A percentile compares a stretch with the other conserved stretches of the same genome.
Evolutionary conservation across 2,888 invertebrate genomes (phyloP).

Genomic region (Myathropa florea): DNA sequence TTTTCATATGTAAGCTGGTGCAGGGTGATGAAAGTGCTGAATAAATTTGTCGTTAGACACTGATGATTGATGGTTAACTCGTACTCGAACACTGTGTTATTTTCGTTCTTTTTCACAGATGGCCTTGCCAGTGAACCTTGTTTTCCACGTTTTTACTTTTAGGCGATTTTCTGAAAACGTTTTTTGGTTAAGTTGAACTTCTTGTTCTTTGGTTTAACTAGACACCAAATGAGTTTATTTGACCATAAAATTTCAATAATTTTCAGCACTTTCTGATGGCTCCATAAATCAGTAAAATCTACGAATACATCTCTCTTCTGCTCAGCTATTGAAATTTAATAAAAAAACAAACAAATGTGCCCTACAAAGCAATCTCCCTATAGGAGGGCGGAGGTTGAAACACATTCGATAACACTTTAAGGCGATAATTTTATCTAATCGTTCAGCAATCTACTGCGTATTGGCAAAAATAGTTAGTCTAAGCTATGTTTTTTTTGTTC

Average conservation of each 20-base stretch:
- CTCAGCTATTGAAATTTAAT: neutral
- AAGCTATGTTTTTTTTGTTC: neutral
- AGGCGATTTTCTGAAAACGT: neutral
- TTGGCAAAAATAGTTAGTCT: neutral
- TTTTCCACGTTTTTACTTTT: too few relatives aligned
- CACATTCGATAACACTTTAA: neutral
- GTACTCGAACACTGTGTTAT: too few relatives aligned
- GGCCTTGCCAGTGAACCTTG: too few relatives aligned
- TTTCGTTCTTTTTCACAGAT: too few relatives aligned
- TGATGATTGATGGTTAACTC: too few relatives aligned
- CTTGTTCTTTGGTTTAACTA: too few relatives aligned
- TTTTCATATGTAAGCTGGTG: too few relatives aligned
- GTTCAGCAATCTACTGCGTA: slow-evolving; percentile 6
- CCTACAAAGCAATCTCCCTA: neutral
- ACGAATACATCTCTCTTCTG: too few relatives aligned
- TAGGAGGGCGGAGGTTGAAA: neutral
- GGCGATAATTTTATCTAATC: slow-evolving; percentile 22
- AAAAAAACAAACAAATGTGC: neutral
- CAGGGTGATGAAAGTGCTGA: too few relatives aligned
- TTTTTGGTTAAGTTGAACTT: too few relatives aligned
- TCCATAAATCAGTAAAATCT: neutral
- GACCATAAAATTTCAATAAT: neutral
- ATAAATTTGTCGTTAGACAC: too few relatives aligned
- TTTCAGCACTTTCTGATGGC: neutral
- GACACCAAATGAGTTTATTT: too few relatives aligned